Base-by-base conservation (phyloP, 2,113 vertebrate species). In the Climacteris rufus region DNA sequence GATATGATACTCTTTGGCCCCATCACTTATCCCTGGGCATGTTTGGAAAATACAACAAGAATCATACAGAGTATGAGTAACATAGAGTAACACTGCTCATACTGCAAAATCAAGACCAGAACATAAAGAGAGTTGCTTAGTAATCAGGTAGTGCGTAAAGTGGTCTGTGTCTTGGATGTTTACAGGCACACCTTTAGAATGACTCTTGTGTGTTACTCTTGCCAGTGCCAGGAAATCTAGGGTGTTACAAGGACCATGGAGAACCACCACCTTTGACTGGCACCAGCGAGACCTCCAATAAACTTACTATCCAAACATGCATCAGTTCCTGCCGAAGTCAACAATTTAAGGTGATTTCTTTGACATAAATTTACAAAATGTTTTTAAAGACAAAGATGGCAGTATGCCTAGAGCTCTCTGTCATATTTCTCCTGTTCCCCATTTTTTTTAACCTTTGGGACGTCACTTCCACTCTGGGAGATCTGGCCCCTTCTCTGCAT, bases 211-310 rank as follows among this genome's bases (percentile, higher is more conserved):
- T 94, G 23, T 92, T 90, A 37, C 61, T 91, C 80, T 61, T 93
- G 78, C 91, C 97, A 99, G 99, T 99, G 99, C 99, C 99, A 11
- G 99, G 99, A n/a, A 99, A 99, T 93, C 95, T 99, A 27, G 99
- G 99, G 68, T 99, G 99, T 96, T 99, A 99, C 97, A 99, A 98
- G 96, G 99, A 99, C 96, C 99, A 98, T 25, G 99, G 99, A 18
- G 98, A 99, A 93, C 99, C 99, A 7, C 98, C 99, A 4, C 98
- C 99, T 80, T 88, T 99, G 80, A 98, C 99, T 20, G 99, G 99
- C 6, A 97, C 98, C 97, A 99, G 98, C 2, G 98, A 99, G 95
- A 99, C 99, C 2, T 99, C 98, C 94, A 99, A 99, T 94, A 99
- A 99, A 65, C 99, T 99, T 33, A 99, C 99, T 20, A 99, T 99